These are phyloP conservation scores for Heliconius congener DNA, from an alignment of 1,140 invertebrate species.

Conservation along the genomic window DNA sequence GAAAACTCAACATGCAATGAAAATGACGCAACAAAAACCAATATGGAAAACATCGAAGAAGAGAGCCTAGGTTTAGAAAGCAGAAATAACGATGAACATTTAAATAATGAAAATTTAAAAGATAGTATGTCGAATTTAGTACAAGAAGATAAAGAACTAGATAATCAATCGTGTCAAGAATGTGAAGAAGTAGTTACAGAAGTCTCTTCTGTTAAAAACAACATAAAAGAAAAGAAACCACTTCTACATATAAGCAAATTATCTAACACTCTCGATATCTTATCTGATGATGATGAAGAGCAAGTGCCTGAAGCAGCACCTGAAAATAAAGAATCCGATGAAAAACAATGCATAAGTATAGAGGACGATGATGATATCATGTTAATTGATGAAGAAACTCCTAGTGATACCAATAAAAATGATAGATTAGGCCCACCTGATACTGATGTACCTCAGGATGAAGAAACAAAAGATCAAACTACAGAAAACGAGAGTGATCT, in stretches of 20 bases:
- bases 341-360: slow-evolving; percentile 56
- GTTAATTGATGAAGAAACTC: slow-evolving; percentile 31
- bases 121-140: not conserved
- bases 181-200: slow-evolving; percentile 18
- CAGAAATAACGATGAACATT: not conserved
- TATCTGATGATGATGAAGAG: slow-evolving; percentile 66
- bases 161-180: slow-evolving; percentile 2
- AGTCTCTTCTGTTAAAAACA: slow-evolving; percentile 16
- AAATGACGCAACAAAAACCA: not conserved
- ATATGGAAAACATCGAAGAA: not conserved
- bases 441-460: not conserved
- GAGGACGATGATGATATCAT: slow-evolving; percentile 40
- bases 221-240: slow-evolving; percentile 35
- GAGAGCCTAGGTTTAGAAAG: not conserved
- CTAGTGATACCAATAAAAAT: not conserved
- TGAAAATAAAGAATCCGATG: slow-evolving; percentile 25
- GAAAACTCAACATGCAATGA: not conserved
- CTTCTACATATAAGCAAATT: slow-evolving; percentile 52
- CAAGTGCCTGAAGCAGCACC: slow-evolving; percentile 9
- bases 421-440: slow-evolving; percentile 1
- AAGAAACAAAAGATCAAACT: slow-evolving; percentile 24
- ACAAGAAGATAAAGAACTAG: not conserved
- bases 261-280: slow-evolving; percentile 68
- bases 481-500: slow-evolving; percentile 15
- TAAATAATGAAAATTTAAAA: not conserved